These are phyloP conservation scores for Ichneumon xanthorius DNA, from an alignment of 2,888 invertebrate genomes.

Conservation along the genomic window DNA sequence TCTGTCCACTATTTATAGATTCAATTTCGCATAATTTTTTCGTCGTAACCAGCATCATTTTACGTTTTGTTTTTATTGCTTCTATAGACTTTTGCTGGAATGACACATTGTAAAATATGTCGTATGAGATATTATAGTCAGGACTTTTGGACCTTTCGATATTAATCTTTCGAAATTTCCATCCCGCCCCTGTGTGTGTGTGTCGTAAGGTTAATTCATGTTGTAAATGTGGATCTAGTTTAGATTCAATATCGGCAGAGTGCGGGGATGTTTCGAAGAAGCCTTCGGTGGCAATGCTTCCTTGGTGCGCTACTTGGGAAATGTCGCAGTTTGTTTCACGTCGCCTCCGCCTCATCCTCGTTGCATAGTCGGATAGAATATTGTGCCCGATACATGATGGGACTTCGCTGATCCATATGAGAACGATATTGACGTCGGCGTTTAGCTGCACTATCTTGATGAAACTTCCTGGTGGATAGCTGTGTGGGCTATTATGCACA, in stretches of 20 bases:
- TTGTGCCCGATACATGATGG: constrained; percentile 19
- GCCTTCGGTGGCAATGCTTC: constrained; percentile 6
- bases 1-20: too few relatives aligned
- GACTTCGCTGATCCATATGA: constrained; percentile 18
- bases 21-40: too few relatives aligned
- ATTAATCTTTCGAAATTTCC: too few relatives aligned
- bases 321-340: background rate
- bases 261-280: constrained; percentile 1
- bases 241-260: constrained; percentile 36
- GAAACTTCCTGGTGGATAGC: background rate
- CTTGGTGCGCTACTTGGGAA: background rate
- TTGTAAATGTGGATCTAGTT: constrained; percentile 35
- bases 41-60: too few relatives aligned
- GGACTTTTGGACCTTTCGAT: too few relatives aligned
- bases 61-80: too few relatives aligned
- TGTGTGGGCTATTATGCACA: background rate
- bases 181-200: background rate
- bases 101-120: too few relatives aligned
- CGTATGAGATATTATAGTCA: too few relatives aligned
- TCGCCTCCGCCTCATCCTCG: background rate
- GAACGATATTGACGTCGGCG: background rate
- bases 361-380: constrained; percentile 37
- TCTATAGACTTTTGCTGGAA: too few relatives aligned
- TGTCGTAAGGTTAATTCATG: background rate
- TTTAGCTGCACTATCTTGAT: background rate